Base-by-base conservation (phyloP, 2,797 vertebrate genomes). In the Gadopsis marmoratus region DNA sequence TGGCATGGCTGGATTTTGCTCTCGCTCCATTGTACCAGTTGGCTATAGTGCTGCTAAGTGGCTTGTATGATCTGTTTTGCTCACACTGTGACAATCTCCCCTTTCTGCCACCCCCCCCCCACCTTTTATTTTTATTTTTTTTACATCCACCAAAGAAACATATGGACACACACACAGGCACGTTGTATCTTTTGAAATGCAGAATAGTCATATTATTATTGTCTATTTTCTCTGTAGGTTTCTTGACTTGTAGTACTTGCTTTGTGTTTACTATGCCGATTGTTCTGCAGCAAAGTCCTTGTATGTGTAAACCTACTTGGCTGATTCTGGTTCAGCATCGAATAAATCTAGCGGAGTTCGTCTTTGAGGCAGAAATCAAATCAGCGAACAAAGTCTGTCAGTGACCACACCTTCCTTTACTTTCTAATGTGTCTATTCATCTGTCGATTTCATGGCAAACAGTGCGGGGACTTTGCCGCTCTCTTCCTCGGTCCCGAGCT, bases 1-100 rank as follows among this genome's bases (percentile, higher is more conserved):
- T 63, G 81, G 81, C 82, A 81, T 33, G 82, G 81, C 67, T 75
- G 69, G 67, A 82, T 74, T 82, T 78, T 80, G 70, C 83, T 83
- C 78, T 82, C 41, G 50, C 67, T 80, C 21, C 58, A 53, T 81
- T 71, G 72, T 74, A 79, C 72, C 71, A 67, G 82, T 75, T 31
- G 54, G 74, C 54, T 82, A 7, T 71, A 64, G 77, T 75, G 83
- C 74, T 59, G 75, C 12, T 80, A 55, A 86, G 85, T 79, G 85
- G 80, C 71, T 81, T 43, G 76, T 81, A 60, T 76, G 82, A 70
- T 81, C 68, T 65, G 74, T 65, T 71, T 71, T 64, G 51, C 7
- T 26, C 53, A 41, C 68, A 43, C 63, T 70, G 71, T 61, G 76
- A 72, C 81, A 31, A 5, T 43, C 75, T 12, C 31, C 55, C 53